phyloP scores from a whole-genome alignment of 1,140 invertebrate genomes.

The Diachasma alloeum region DNA sequence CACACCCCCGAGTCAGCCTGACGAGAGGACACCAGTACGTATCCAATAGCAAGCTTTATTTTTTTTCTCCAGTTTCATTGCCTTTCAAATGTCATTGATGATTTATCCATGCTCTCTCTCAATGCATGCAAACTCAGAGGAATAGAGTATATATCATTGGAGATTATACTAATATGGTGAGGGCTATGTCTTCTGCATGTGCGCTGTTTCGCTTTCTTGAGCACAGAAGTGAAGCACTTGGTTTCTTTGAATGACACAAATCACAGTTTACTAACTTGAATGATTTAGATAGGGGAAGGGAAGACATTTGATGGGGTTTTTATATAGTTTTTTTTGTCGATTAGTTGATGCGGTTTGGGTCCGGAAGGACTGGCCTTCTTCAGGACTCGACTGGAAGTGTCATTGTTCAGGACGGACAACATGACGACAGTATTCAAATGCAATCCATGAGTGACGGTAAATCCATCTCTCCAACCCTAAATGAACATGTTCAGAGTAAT shows the following conservation, averaged over 20 bases:
- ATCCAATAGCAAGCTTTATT: conserved; percentile 35
- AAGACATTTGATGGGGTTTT: neutral
- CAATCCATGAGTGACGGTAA: conserved; percentile 65
- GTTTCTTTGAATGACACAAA: neutral
- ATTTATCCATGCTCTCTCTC: conserved; percentile 1
- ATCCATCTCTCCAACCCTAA: conserved; percentile 12
- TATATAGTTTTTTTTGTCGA: conserved; percentile 1
- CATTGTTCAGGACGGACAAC: conserved; percentile 67
- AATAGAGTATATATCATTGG: neutral
- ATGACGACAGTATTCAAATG: conserved; percentile 66
- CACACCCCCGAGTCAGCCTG: conserved; percentile 40
- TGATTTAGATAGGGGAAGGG: neutral
- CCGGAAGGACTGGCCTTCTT: conserved; percentile 58
- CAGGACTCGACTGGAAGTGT: conserved; percentile 78
- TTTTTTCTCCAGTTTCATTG: neutral
- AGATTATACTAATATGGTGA: conserved; percentile 19
- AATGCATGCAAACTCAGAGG: conserved; percentile 12
- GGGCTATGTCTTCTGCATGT: conserved; percentile 37
- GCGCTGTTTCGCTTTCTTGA: neutral
- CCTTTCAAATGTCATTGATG: conserved; percentile 34
- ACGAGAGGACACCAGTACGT: conserved; percentile 64
- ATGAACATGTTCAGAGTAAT: neutral
- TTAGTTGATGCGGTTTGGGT: conserved; percentile 65
- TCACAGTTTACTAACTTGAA: neutral
- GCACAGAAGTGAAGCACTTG: conserved; percentile 28